Evolutionary conservation across 2,113 vertebrate genomes (phyloP).

Genomic region (Triplophysa rosa): DNA sequence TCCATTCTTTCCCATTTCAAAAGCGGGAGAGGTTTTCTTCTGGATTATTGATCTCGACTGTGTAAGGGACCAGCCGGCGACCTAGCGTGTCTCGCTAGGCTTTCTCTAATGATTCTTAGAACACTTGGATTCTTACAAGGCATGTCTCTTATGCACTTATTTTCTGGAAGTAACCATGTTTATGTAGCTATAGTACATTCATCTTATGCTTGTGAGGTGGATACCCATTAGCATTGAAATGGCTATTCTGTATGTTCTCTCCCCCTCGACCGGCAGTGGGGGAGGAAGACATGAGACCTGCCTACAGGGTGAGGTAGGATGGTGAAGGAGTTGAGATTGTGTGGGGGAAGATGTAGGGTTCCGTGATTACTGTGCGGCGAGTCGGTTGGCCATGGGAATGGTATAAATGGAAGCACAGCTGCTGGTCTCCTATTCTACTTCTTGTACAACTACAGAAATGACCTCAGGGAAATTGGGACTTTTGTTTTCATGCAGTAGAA

Average conservation of each 20-base stretch:
- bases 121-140: background rate
- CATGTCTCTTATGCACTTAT: background rate
- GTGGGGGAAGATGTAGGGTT: conserved; percentile 19
- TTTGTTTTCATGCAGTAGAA: conserved; percentile 17
- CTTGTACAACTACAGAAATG: conserved; percentile 6
- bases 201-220: background rate
- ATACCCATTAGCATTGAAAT: background rate
- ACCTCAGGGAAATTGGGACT: conserved; percentile 24
- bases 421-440: conserved; percentile 18
- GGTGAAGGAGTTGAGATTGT: background rate
- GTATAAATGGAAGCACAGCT: conserved; percentile 37
- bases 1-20: background rate
- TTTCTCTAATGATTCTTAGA: conserved; percentile 14
- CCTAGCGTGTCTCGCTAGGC: background rate
- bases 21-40: background rate
- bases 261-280: background rate
- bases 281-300: conserved; percentile 9
- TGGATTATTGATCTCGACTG: conserved; percentile 9
- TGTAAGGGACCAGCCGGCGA: background rate
- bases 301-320: background rate
- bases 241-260: background rate
- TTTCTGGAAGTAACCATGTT: background rate
- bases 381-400: conserved; percentile 3
- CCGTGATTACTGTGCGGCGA: conserved; percentile 5
- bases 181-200: background rate